Base-by-base conservation (phyloP, 2,888 invertebrate genomes). In the Drosophila fungiperda region DNA sequence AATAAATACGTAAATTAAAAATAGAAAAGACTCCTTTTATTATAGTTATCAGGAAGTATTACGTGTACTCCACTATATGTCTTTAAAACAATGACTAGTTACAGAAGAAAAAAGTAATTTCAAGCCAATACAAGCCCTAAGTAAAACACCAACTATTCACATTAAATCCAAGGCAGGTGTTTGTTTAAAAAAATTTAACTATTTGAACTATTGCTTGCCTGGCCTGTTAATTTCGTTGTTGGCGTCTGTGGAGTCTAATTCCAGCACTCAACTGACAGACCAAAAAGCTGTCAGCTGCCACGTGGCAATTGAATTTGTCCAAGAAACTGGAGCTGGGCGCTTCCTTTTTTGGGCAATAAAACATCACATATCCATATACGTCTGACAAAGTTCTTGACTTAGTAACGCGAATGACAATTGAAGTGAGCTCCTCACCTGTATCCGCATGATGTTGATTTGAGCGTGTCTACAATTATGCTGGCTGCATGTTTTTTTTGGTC, bases 101-200 rank as follows among this genome's bases (percentile, higher is more conserved):
- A 7, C 45, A 40, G n/a, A 40, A 40, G n/a, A n/a, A 40, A 5
- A n/a, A 40, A 40, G 5, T n/a, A 40, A n/a, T 40, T 40, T 54
- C 5, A 29, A 67, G n/a, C 29, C 42, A 61, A 52, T 36, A 12
- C 29, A 49, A 62, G 32, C 12, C 40, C 20, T 26, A 26, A 54
- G 45, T 40, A 59, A 53, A 82, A 78, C 62, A 73, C 20, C 55
- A 40, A 29, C 63, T 42, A 9, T 2, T 7, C 58, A 48, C 48
- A 55, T 52, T 74, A 59, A 71, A 60, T 52, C 11, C 29, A 29
- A 59, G 70, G 65, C 82, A 82, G 86, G 83, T 85, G 82, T 82
- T 82, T 82, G 68, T 45, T 60, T n/a, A 73, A 73, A 76, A 64
- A 69, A 53, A 40, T 17, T 35, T 65, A 59, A 48, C 36, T 38